Conservation (phyloP, 2,888 invertebrate genomes). For the Drosophila bunnanda region DNA sequence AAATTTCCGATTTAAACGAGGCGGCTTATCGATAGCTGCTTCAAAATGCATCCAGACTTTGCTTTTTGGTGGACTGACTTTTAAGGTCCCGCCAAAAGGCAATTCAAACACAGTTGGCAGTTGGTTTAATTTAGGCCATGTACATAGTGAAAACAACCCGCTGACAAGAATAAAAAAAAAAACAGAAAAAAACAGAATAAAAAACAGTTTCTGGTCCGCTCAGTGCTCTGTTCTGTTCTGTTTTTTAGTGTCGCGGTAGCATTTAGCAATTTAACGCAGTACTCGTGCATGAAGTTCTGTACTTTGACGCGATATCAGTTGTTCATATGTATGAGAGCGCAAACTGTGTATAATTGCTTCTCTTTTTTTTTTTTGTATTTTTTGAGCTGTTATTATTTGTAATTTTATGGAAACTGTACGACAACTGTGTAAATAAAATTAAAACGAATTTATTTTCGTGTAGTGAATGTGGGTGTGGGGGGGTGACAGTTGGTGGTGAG, state of each 20-base stretch:
- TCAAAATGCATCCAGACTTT: conserved; percentile 11
- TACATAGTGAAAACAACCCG: conserved; percentile 55
- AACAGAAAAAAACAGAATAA: not conserved
- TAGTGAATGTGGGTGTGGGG: conserved; percentile 30
- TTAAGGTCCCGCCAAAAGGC: conserved; percentile 24
- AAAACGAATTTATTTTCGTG: conserved; percentile 47
- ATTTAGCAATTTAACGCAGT: conserved; percentile 78
- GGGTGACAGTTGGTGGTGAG: conserved; percentile 24
- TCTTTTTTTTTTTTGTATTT: conserved; percentile 30
- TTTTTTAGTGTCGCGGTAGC: conserved; percentile 67
- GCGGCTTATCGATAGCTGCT: not conserved
- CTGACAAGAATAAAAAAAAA: conserved; percentile 44
- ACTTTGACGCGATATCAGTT: conserved; percentile 77
- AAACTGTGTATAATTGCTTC: conserved; percentile 64
- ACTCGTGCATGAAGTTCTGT: conserved; percentile 77
- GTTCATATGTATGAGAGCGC: conserved; percentile 48
- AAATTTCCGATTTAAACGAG: not conserved
- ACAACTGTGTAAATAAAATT: conserved; percentile 75
- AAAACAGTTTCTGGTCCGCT: conserved; percentile 53
- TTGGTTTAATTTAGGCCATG: conserved; percentile 74
- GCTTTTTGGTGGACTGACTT: not conserved
- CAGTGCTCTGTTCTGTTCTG: conserved; percentile 35
- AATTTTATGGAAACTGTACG: conserved; percentile 76
- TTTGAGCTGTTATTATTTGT: conserved; percentile 52
- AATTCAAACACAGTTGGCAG: conserved; percentile 74